These are phyloP conservation scores for Jordanella pulchra DNA, from an alignment of 2,797 vertebrate genomes.

Conservation along the genomic window DNA sequence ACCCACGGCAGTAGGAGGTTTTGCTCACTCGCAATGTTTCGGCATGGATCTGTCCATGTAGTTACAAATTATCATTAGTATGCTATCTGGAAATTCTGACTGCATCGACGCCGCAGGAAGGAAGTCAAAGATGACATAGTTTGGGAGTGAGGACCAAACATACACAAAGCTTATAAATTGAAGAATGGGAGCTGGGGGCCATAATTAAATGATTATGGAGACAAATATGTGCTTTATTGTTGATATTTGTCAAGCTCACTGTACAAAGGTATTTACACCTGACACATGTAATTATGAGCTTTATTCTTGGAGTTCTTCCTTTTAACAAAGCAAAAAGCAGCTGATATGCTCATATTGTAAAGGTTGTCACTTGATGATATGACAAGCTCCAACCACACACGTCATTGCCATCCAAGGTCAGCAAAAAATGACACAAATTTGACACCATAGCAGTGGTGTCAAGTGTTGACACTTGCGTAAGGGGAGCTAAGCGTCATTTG, in stretches of 20 bases:
- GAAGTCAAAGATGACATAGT: no score
- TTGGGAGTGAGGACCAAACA: no score
- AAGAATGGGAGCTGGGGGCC: no score
- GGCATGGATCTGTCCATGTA: no score
- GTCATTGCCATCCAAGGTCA: background rate
- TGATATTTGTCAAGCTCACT: background rate
- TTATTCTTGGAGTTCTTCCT: slow-evolving; percentile 11
- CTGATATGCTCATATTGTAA: slow-evolving; percentile 15
- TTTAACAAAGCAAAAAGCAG: slow-evolving; percentile 2
- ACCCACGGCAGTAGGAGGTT: no score
- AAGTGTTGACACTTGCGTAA: slow-evolving; percentile 14
- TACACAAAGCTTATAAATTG: no score
- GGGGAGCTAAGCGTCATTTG: slow-evolving; percentile 6
- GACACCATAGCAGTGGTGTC: slow-evolving; percentile 29
- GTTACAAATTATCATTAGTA: no score
- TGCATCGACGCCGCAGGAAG: no score
- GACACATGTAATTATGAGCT: background rate
- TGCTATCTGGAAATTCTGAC: no score
- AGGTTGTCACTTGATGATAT: background rate
- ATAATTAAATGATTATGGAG: background rate
- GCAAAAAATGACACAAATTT: slow-evolving; percentile 24
- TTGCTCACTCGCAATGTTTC: no score
- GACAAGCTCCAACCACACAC: background rate
- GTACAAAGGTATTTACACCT: background rate
- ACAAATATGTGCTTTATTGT: background rate